Evolutionary conservation across 2,888 invertebrate genomes (phyloP), one percentile per base, ranked within the genome.

Genomic region (Alsophila aescularia): DNA sequence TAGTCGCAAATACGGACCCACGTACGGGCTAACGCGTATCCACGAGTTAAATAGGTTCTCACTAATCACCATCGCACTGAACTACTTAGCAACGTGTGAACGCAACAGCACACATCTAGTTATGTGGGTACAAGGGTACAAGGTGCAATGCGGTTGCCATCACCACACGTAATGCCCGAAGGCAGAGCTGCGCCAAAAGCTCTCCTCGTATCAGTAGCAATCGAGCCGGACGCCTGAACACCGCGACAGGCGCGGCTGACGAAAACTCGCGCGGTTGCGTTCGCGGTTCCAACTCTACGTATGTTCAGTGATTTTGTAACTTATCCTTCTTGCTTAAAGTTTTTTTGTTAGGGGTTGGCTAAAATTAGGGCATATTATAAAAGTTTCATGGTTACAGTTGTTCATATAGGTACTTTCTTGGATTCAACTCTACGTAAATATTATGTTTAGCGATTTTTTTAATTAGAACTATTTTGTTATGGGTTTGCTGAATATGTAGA

Each of bases 201-300:
- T 73, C 65, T 43, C 14, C 29, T 60, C 60, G 60, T 58, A 67
- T 69, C 67, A 73, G 75, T 74, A 58, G 66, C 65, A 45, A 66
- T 60, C 69, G 72, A 70, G 69, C 42, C 70, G 66, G 61, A 62
- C 58, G 45, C 52, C 61, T 63, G 61, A 63, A 63, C 65, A 64
- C 67, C 62, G 56, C 50, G 43, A 42, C 35, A 16, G 29, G 12
- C 29, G 27, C 31, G 32, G 44, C 47, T 14, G 48, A 61, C 65
- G 62, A 34, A 47, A 60, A 64, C 70, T 65, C 60, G 66, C 64
- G 65, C 56, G 60, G 53, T 60, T 49, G 51, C 62, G 63, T 67
- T 58, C 66, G 64, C 50, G 60, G 56, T 48, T 47, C 24, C 40
- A n/a, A 13, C 35, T 24, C 21, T 47, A 15, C 16, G 41, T 40